These are phyloP conservation scores for Leptopilina drosophilae DNA, from an alignment of 2,888 invertebrate genomes.

Conservation along the genomic window DNA sequence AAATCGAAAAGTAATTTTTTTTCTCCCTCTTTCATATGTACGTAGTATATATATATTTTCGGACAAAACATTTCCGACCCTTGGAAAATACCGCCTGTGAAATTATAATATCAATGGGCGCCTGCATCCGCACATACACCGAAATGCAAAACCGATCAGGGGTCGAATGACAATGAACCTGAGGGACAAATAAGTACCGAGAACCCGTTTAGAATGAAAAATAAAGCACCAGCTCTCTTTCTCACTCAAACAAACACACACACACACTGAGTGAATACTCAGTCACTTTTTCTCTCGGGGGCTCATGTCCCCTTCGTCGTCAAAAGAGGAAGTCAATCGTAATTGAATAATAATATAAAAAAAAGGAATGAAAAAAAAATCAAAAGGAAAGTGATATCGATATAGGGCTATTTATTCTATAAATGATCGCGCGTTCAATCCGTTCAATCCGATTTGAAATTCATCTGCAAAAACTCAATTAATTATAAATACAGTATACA, in stretches of 20 bases:
- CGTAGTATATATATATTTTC: neutral
- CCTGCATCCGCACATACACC: conserved; percentile 3
- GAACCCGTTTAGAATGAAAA: conserved; percentile 37
- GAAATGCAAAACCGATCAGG: conserved; percentile 38
- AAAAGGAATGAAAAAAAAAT: too few species aligned
- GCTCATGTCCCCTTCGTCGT: neutral
- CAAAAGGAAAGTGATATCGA: conserved; percentile 19
- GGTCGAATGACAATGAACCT: conserved; percentile 37
- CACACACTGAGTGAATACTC: too few species aligned
- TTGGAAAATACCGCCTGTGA: conserved; percentile 9
- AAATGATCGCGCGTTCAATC: neutral
- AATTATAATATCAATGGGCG: conserved; percentile 39
- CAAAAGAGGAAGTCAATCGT: conserved; percentile 28
- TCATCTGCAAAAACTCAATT: neutral
- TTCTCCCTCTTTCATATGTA: too few species aligned
- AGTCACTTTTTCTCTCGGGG: neutral
- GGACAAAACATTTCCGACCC: conserved; percentile 20
- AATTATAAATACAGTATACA: conserved; percentile 4
- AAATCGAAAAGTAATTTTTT: neutral
- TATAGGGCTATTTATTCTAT: conserved; percentile 7
- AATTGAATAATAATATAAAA: conserved; percentile 18
- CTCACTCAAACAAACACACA: too few species aligned
- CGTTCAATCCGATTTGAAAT: conserved; percentile 9
- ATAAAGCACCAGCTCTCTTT: conserved; percentile 3
- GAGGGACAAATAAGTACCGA: conserved; percentile 38